Evolutionary conservation across 2,797 vertebrate species (phyloP), one percentile per base, ranked within the genome.

Genomic region (Syndactyla subalaris): DNA sequence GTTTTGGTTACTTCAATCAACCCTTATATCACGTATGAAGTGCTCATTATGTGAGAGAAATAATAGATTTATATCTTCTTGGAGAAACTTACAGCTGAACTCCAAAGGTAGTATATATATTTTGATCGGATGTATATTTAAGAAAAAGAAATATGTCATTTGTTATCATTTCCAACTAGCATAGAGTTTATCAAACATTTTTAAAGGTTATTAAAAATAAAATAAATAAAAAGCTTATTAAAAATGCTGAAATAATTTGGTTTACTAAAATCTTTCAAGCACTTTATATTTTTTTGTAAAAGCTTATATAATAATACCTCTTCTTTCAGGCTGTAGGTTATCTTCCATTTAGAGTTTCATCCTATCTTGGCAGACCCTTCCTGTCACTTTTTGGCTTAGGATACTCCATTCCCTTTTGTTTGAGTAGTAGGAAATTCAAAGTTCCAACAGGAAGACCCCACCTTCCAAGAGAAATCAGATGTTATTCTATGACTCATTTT

Each of bases 401-500:
- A 92, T 96, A 76, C 80, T 94, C 82, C 63, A 82, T 91, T 93
- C 91, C 94, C 91, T 95, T 93, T 92, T 95, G 48, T 95, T 88
- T 81, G 43, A 88, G 59, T 55, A 76, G 65, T 26, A 81, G 95
- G 92, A 95, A 97, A 76, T 93, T 85, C 88, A 74, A 45, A 78
- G 67, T 63, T 95, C 83, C 77, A 86, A 82, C 77, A 96, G 95
- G 96, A 97, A 96, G 74, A 82, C 74, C 39, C 3, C 93, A 88
- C 94, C 93, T 96, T 90, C 63, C 58, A 78, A 90, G 89, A 57
- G 36, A 93, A 86, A 94, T 79, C 85, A 86, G 63, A 92, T 71
- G 43, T 81, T 91, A 81, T 94, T 95, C n/a, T 63, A 49, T 92
- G 91, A 95, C 45, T 97, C 74, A 67, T 29, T 90, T 96, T 96